Evolutionary conservation across 1,140 invertebrate species (phyloP).

Genomic region (Temnothorax longispinosus): DNA sequence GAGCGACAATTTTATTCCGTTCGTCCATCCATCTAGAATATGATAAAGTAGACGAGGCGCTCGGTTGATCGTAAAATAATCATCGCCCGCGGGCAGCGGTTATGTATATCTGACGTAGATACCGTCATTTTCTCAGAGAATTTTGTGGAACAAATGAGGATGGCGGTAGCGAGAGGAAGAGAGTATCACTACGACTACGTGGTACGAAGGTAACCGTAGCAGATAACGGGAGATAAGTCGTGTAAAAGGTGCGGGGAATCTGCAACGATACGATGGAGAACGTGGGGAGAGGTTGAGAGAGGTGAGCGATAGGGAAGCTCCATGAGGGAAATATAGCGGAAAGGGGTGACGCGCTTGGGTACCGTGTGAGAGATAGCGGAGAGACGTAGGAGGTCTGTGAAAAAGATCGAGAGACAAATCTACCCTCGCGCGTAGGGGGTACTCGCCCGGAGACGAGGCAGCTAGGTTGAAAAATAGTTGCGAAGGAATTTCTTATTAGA

Average conservation of each 20-base stretch:
- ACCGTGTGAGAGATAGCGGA: slow-evolving; percentile 64
- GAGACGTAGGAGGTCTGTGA: slow-evolving; percentile 2
- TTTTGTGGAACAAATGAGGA: slow-evolving; percentile 74
- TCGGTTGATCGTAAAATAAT: slow-evolving; percentile 67
- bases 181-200: slow-evolving; percentile 53
- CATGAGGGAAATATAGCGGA: slow-evolving; percentile 53
- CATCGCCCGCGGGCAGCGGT: slow-evolving; percentile 60
- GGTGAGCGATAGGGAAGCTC: slow-evolving; percentile 55
- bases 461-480: slow-evolving; percentile 75
- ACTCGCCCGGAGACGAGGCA: neutral
- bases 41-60: slow-evolving; percentile 8
- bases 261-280: slow-evolving; percentile 20
- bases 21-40: neutral
- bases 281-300: slow-evolving; percentile 7
- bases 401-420: slow-evolving; percentile 63
- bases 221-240: slow-evolving; percentile 76
- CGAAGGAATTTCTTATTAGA: slow-evolving; percentile 82
- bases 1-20: slow-evolving; percentile 26
- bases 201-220: slow-evolving; percentile 49
- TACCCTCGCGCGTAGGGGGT: slow-evolving; percentile 8
- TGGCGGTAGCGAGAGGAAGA: neutral
- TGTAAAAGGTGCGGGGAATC: slow-evolving; percentile 64
- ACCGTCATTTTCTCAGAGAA: slow-evolving; percentile 55
- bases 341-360: slow-evolving; percentile 34
- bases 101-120: slow-evolving; percentile 42